A percentile compares a stretch with the other conserved stretches of the same genome.
Conservation (phyloP, 2,113 vertebrate genomes). For the Cyanoramphus novaezelandiae region DNA sequence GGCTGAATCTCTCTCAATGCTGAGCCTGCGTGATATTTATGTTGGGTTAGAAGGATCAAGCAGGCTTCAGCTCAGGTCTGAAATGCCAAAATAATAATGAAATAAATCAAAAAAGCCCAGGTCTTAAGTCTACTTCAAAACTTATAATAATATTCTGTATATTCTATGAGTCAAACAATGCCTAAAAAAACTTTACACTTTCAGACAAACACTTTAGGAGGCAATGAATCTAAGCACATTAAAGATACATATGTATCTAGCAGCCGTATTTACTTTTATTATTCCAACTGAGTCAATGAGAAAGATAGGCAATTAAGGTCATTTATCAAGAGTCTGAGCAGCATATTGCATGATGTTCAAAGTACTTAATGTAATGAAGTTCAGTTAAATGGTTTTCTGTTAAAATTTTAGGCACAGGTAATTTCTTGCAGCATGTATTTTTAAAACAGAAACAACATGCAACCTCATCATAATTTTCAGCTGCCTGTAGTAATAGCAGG, state of each 20-base stretch:
- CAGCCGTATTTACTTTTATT: background rate
- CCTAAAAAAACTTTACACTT: background rate
- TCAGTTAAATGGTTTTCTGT: slow-evolving; percentile 15
- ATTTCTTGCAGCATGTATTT: background rate
- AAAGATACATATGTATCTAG: background rate
- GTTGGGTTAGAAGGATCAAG: slow-evolving; percentile 28
- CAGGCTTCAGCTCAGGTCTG: slow-evolving; percentile 13
- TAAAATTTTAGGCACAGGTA: background rate
- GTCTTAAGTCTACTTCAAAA: slow-evolving; percentile 23
- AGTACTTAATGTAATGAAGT: slow-evolving; percentile 23
- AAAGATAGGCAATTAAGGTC: background rate
- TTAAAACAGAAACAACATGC: background rate
- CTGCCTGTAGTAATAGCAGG: background rate
- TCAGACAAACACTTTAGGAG: background rate
- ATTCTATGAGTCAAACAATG: background rate
- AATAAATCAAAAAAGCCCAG: slow-evolving; percentile 24
- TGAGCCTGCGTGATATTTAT: slow-evolving; percentile 17
- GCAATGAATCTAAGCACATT: background rate
- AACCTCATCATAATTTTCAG: background rate
- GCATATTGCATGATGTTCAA: background rate
- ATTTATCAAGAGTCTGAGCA: slow-evolving; percentile 8
- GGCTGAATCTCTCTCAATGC: background rate
- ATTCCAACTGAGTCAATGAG: background rate
- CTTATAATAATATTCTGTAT: background rate
- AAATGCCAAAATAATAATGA: slow-evolving; percentile 49